These are phyloP conservation scores for Megaceryle maxima DNA, from an alignment of 2,113 vertebrate genomes.

Conservation along the genomic window DNA sequence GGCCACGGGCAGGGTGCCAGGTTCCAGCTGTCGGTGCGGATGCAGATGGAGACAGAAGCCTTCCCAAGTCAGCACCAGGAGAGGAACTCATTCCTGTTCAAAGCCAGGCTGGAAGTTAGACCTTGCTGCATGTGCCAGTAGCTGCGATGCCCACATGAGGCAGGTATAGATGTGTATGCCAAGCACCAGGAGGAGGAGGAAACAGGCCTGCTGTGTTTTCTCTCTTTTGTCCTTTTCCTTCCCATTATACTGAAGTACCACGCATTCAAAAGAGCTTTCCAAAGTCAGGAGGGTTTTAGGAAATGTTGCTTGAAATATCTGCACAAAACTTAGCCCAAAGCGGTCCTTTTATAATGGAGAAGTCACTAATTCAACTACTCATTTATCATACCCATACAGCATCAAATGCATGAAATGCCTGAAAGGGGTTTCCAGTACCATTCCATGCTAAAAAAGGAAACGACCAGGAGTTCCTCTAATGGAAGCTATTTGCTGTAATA, in stretches of 20 bases:
- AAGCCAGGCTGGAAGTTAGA: not conserved
- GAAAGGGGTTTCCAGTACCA: slow-evolving; percentile 61
- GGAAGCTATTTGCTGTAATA: slow-evolving; percentile 74
- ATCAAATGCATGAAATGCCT: slow-evolving; percentile 76
- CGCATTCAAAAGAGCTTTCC: not conserved
- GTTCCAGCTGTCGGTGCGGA: rapidly evolving
- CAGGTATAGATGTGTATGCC: rapidly evolving
- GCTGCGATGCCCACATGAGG: not conserved
- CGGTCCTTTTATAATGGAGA: slow-evolving; percentile 61
- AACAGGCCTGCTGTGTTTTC: rapidly evolving
- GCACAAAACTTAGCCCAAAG: slow-evolving; percentile 72
- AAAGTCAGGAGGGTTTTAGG: not conserved
- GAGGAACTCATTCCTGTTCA: not conserved
- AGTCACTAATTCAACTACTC: slow-evolving; percentile 36
- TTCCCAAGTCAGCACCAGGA: not conserved
- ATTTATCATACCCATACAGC: not conserved
- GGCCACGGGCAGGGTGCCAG: rapidly evolving
- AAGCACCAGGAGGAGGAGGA: rapidly evolving
- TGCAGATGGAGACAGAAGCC: not conserved
- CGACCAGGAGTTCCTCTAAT: slow-evolving; percentile 59
- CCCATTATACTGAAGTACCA: not conserved
- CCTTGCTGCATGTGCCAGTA: not conserved
- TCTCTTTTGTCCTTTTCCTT: not conserved
- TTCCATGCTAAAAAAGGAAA: slow-evolving; percentile 66
- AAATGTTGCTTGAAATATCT: slow-evolving; percentile 53